Evolutionary conservation across 1,140 invertebrate genomes (phyloP).

Genomic region (Drosophila serrata): DNA sequence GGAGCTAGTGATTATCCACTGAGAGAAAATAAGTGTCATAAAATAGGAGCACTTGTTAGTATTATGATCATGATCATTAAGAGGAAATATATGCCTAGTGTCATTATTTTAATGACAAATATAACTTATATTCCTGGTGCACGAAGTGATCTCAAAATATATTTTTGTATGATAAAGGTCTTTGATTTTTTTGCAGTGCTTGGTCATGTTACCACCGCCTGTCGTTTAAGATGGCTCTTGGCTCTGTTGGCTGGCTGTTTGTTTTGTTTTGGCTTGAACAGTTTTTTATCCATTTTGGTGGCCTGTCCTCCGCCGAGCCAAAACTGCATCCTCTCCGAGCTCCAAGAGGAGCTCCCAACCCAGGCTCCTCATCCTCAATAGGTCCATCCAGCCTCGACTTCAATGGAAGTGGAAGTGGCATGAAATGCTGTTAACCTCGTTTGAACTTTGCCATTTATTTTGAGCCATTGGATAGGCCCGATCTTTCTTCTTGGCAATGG

Average conservation of each 20-base stretch:
- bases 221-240: conserved; percentile 82
- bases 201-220: conserved; percentile 76
- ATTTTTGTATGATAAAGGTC: no score
- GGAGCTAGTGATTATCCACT: conserved; percentile 54
- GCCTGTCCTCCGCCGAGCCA: conserved; percentile 44
- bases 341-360: conserved; percentile 14
- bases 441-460: conserved; percentile 83
- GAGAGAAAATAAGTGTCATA: not conserved
- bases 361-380: conserved; percentile 36
- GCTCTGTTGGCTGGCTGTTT: conserved; percentile 75
- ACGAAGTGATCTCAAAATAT: no score
- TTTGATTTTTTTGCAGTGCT: no score
- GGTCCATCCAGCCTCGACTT: conserved; percentile 51
- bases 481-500: conserved; percentile 62
- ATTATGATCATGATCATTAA: not conserved
- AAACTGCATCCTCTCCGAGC: conserved; percentile 38
- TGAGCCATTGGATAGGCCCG: conserved; percentile 80
- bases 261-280: conserved; percentile 60
- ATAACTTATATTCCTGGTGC: no score
- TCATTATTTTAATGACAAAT: no score
- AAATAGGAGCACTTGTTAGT: not conserved
- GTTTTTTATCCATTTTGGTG: conserved; percentile 74
- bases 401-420: conserved; percentile 66
- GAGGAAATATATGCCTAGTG: no score
- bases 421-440: conserved; percentile 82